Base-by-base conservation (phyloP, 2,888 invertebrate species). In the Drosophila heteroneura region DNA sequence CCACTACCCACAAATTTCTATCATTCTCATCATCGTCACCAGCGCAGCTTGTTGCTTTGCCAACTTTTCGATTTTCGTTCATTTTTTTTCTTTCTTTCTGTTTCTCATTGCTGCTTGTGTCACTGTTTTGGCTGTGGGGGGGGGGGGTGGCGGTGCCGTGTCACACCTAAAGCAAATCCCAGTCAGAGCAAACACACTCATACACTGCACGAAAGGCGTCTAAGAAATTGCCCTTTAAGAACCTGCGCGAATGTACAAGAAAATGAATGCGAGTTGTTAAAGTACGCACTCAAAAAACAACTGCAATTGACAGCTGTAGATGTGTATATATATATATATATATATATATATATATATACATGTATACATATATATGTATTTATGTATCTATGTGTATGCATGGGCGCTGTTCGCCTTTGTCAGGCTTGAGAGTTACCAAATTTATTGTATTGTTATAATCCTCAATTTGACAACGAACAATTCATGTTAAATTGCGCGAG, bases 11-110 rank as follows among this genome's bases (percentile, higher is more conserved):
- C 75, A 75, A 77, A 72, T 75, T 66, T 67, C 56, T 70, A 67
- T 69, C 63, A 60, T 52, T 64, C 47, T 56, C 59, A 60, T 75
- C 80, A 81, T 88, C 80, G 82, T 83, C 88, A 83, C 73, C 79
- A 81, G 74, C 85, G 77, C 83, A 85, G 88, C 85, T 88, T 85
- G 85, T 85, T 88, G 89, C 86, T 88, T 85, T 85, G 80, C 89
- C 86, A 88, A 85, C 88, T 85, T 82, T 85, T 76, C 65, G 62
- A 61, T 59, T 69, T 39, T 60, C 10, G 22, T 44, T 35, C 47
- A 10, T 56, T 69, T 54, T 28, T 69, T 64, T 68, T n/a, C 60
- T 12, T 28, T 33, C 2, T 63, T 28, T 37, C 6, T 63, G 10
- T 16, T 22, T 5, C 30, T 12, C 33, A 33, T 33, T 33, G 33